Evolutionary conservation across 2,797 vertebrate genomes (phyloP).

Genomic region (Sebastolobus alascanus): DNA sequence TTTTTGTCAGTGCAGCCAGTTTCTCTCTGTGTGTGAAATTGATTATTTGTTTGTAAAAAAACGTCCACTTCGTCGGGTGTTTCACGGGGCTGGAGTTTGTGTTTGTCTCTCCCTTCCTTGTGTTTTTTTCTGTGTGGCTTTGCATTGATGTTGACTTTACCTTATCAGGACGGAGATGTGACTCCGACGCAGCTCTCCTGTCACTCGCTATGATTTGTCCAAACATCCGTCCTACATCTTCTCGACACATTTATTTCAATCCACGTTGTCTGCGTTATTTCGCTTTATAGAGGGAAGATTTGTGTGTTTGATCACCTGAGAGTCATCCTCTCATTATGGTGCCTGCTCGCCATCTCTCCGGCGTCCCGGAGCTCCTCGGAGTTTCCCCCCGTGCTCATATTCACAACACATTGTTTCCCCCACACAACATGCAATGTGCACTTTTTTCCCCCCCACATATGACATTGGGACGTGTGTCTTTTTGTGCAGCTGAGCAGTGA

Average conservation of each 20-base stretch:
- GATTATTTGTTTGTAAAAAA: slow-evolving; percentile 50
- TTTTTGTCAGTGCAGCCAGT: slow-evolving; percentile 32
- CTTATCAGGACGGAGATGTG: slow-evolving; percentile 75
- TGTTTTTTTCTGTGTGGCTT: slow-evolving; percentile 25
- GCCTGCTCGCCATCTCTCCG: slow-evolving; percentile 74
- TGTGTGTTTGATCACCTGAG: slow-evolving; percentile 73
- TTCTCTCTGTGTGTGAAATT: slow-evolving; percentile 13
- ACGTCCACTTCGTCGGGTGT: slow-evolving; percentile 22
- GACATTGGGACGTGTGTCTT: slow-evolving; percentile 72
- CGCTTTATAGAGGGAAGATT: neutral
- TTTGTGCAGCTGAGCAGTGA: slow-evolving; percentile 72
- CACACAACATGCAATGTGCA: slow-evolving; percentile 41
- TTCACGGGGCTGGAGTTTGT: slow-evolving; percentile 59
- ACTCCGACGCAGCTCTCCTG: slow-evolving; percentile 60
- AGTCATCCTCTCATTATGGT: slow-evolving; percentile 66
- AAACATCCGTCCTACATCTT: no score
- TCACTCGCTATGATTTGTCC: neutral
- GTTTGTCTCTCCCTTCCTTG: slow-evolving; percentile 50
- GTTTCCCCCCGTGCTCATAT: slow-evolving; percentile 68
- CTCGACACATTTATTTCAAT: no score
- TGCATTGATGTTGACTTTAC: slow-evolving; percentile 62
- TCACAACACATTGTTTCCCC: slow-evolving; percentile 2
- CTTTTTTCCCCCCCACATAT: slow-evolving; percentile 34
- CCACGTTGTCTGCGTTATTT: no score
- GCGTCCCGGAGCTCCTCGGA: slow-evolving; percentile 71